Conservation (phyloP, 2,113 vertebrate genomes). For the Isurus oxyrinchus region DNA sequence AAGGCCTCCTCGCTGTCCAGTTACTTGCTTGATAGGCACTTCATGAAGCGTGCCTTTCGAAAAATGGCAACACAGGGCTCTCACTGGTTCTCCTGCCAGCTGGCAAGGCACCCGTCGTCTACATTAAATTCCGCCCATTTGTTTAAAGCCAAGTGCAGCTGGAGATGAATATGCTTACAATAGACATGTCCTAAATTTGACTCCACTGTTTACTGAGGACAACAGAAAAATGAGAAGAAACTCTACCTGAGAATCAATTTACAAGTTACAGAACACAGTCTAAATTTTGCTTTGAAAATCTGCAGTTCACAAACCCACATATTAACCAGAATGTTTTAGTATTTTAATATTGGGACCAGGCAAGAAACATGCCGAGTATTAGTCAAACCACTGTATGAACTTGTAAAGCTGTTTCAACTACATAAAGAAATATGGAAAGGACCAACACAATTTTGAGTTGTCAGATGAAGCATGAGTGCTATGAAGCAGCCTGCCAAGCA, state of each 20-base stretch:
- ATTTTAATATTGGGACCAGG: neutral
- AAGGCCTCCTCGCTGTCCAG: too few relatives aligned
- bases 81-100: too few relatives aligned
- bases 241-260: neutral
- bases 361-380: neutral
- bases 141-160: neutral
- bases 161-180: neutral
- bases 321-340: neutral
- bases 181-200: neutral
- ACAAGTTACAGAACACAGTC: neutral
- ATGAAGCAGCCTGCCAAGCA: neutral
- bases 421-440: slow-evolving; percentile 16
- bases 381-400: neutral
- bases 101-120: neutral
- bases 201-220: neutral
- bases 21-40: too few relatives aligned
- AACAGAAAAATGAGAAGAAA: neutral
- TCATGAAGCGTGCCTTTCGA: neutral
- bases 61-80: neutral
- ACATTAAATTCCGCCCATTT: neutral
- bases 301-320: neutral
- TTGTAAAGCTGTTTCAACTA: neutral
- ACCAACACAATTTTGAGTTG: neutral
- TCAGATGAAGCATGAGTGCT: neutral
- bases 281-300: neutral